These are phyloP conservation scores for Sebastiscus albofasciatus DNA, from an alignment of 2,797 vertebrate species.

Conservation along the genomic window DNA sequence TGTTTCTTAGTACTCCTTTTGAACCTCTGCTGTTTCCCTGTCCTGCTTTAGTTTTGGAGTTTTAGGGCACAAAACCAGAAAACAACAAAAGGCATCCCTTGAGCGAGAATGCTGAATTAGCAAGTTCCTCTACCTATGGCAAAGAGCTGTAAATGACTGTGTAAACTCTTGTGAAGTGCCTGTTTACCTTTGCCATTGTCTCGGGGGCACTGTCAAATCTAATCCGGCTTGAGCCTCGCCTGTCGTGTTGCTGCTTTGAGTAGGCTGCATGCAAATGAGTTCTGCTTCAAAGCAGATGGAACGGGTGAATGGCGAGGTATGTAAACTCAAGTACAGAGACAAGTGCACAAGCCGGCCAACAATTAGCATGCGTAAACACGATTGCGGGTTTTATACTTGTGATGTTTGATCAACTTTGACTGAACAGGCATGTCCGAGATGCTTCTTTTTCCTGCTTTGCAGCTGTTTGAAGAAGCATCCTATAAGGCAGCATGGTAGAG, in stretches of 20 bases:
- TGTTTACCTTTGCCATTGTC: conserved; percentile 68
- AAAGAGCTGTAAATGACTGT: conserved; percentile 56
- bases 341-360: neutral
- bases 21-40: neutral
- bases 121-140: conserved; percentile 21
- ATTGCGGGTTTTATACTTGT: neutral
- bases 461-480: neutral
- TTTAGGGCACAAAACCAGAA: conserved; percentile 18
- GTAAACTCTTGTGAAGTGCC: conserved; percentile 65
- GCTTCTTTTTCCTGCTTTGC: neutral
- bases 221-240: conserved; percentile 55
- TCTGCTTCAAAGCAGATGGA: conserved; percentile 41
- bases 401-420: conserved; percentile 22
- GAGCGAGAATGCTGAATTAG: conserved; percentile 41
- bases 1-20: conserved; percentile 6
- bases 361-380: conserved; percentile 8
- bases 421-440: neutral
- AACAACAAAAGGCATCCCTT: conserved; percentile 16
- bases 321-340: conserved; percentile 12
- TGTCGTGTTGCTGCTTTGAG: conserved; percentile 25
- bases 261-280: conserved; percentile 55
- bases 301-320: conserved; percentile 15
- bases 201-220: conserved; percentile 64
- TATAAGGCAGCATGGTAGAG: neutral
- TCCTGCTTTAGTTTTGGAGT: conserved; percentile 8